These are phyloP conservation scores for Toxostoma redivivum DNA, from an alignment of 2,113 vertebrate species.

Conservation along the genomic window DNA sequence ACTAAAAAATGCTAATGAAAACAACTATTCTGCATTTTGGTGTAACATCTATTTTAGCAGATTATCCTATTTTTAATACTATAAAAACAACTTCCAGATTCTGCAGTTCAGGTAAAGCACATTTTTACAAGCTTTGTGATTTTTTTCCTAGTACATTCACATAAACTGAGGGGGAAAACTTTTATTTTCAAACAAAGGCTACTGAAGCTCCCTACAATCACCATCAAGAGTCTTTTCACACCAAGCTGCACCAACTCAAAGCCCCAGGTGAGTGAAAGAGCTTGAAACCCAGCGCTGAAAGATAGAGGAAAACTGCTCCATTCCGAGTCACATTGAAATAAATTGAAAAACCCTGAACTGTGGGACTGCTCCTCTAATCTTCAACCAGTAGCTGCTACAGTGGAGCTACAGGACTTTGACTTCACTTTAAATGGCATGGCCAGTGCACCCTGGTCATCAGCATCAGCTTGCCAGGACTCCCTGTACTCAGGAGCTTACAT, in stretches of 20 bases:
- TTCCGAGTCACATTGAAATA: neutral
- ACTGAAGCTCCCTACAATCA: neutral
- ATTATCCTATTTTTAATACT: neutral
- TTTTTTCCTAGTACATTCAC: neutral
- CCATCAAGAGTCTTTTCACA: neutral
- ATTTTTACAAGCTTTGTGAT: neutral
- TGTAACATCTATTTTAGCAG: neutral
- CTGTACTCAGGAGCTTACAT: neutral
- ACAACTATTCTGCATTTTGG: neutral
- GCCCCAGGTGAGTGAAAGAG: neutral
- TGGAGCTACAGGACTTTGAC: neutral
- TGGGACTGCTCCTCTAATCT: neutral
- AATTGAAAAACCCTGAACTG: neutral
- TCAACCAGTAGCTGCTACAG: neutral
- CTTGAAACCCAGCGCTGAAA: neutral
- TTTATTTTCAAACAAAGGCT: neutral
- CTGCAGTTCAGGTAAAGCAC: neutral
- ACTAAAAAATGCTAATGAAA: accelerated
- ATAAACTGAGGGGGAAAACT: neutral
- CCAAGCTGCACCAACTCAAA: neutral
- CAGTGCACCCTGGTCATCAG: neutral
- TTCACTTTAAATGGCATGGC: constrained; percentile 6
- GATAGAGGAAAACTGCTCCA: neutral
- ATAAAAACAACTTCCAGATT: neutral
- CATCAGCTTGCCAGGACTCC: neutral